Evolutionary conservation across 1,140 invertebrate species (phyloP).

Genomic region (Tetranychus urticae): DNA sequence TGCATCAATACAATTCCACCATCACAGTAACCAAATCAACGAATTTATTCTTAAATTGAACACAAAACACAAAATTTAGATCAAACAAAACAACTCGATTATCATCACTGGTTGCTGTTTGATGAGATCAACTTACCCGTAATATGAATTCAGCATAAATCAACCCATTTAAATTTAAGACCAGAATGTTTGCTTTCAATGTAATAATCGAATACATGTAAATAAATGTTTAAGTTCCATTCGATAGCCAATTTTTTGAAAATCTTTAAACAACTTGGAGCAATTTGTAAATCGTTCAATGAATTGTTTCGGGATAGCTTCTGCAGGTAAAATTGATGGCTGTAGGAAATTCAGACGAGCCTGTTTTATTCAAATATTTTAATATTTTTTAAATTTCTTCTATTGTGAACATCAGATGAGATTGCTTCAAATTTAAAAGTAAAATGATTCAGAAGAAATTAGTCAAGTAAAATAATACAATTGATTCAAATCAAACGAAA

Average conservation of each 20-base stretch:
- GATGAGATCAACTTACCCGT: slow-evolving; percentile 47
- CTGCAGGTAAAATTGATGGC: too few relatives aligned
- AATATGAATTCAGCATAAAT: slow-evolving; percentile 66
- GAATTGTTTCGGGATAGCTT: not conserved
- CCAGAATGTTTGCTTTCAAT: not conserved
- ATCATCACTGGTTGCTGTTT: slow-evolving; percentile 45
- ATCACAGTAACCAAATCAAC: slow-evolving; percentile 48
- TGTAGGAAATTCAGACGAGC: too few relatives aligned
- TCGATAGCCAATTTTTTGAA: not conserved
- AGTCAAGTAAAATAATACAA: too few relatives aligned
- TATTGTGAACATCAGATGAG: too few relatives aligned
- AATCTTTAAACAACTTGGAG: not conserved
- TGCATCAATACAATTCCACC: slow-evolving; percentile 59
- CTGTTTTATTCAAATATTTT: too few relatives aligned
- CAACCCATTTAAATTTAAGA: slow-evolving; percentile 38
- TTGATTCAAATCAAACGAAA: too few relatives aligned
- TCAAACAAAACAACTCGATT: slow-evolving; percentile 54
- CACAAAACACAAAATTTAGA: slow-evolving; percentile 30
- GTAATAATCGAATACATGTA: too few relatives aligned
- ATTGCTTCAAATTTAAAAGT: too few relatives aligned
- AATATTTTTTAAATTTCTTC: too few relatives aligned
- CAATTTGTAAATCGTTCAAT: not conserved
- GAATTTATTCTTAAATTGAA: not conserved
- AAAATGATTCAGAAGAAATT: too few relatives aligned
- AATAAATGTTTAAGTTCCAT: too few relatives aligned